Conservation (phyloP, 2,888 invertebrate species). For the Nephrotoma flavescens region DNA sequence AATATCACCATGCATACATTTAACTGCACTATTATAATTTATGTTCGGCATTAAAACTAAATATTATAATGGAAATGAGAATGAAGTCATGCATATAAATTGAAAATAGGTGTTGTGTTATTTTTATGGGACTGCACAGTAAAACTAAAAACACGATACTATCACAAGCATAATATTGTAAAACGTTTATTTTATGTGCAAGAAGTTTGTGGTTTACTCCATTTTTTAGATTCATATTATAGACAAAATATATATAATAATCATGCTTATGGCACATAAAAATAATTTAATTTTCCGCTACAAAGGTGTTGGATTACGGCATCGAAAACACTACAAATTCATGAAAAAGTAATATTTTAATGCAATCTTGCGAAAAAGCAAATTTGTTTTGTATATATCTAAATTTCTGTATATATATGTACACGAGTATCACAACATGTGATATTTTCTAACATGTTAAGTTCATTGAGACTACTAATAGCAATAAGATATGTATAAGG, state of each 20-base stretch:
- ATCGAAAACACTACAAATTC: not conserved
- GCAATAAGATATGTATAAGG: not conserved
- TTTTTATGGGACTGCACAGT: not conserved
- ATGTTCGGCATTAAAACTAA: not conserved
- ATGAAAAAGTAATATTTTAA: not conserved
- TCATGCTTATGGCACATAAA: not conserved
- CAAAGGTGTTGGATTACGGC: not conserved
- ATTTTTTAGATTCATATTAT: not conserved
- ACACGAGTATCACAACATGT: not conserved
- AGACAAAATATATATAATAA: not conserved
- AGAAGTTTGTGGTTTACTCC: not conserved
- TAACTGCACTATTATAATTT: not conserved
- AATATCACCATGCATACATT: not conserved
- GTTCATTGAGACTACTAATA: too few species aligned
- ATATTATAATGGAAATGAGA: not conserved
- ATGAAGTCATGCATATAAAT: not conserved
- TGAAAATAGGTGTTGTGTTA: not conserved
- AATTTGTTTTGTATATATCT: not conserved
- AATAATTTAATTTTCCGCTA: not conserved
- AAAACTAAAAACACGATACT: not conserved
- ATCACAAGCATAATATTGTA: too few species aligned
- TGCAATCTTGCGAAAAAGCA: not conserved
- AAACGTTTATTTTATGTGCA: too few species aligned
- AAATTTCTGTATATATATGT: not conserved
- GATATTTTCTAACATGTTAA: not conserved